Evolutionary conservation across 2,797 vertebrate species (phyloP), one percentile per base, ranked within the genome.

Genomic region (Cyclura pinguis): DNA sequence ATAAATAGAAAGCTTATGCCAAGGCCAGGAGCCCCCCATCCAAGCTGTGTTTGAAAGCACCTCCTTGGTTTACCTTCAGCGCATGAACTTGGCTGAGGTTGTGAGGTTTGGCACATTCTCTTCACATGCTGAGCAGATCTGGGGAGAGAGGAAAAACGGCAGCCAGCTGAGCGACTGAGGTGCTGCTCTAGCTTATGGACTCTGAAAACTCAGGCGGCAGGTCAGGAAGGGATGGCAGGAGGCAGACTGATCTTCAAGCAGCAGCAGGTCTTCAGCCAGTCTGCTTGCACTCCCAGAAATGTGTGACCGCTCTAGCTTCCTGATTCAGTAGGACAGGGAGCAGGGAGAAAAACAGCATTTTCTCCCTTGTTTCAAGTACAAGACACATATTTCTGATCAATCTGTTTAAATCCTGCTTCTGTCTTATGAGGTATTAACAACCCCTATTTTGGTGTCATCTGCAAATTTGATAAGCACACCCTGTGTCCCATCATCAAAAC

Each of bases 11-110:
- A 95, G 89, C 88, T 87, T 42, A 0, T 67, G 69, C 0, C 0
- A 88, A 90, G 87, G 83, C 67, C 0, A 0, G 92, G 77, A 89
- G 81, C 81, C 42, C 83, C 90, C 67, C 55, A 87, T 80, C 85
- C 88, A 87, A 80, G 67, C n/a, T 27, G 67, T 38, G 50, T 85
- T 64, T 80, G 64, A 87, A 84, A 59, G 52, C 50, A 57, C 52
- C 84, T 81, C 81, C 84, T 74, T 73, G 35, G 84, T 80, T 84
- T 88, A 87, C 90, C 62, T 90, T 84, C 62, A 47, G 81, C 55
- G 4, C 64, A 73, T 84, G 88, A 80, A 73, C 67, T 84, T 90
- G 91, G 85, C 85, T 38, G 32, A 74, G 20, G 38, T 32, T n/a
- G 38, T 6, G 14, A 73, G 22, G 27, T 67, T 59, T 88, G 90